Base-by-base conservation (phyloP, 2,113 vertebrate genomes). In the Sigmodon hispidus region DNA sequence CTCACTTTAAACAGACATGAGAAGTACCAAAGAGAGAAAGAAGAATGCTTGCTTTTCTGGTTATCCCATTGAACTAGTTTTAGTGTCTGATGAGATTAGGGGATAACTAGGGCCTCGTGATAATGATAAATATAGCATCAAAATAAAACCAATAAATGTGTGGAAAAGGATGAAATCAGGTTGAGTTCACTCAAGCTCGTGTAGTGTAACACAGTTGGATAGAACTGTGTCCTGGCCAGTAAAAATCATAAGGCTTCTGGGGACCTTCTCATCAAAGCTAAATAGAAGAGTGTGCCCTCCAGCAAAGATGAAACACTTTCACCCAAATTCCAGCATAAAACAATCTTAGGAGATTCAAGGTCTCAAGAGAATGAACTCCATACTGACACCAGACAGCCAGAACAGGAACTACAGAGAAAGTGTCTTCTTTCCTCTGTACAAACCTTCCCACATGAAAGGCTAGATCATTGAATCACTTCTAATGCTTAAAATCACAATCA, bases 341-440 rank as follows among this genome's bases (percentile, higher is more conserved):
- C 21, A 43, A 21, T 22, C 11, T 19, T 11, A 3, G 22, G 9
- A 22, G n/a, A 34, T 4, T 70, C 34, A 11, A 29, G 5, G 65
- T 50, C 12, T 87, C 21, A 16, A 29, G 12, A 40, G 65, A 34
- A 36, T 1, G 1, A 36, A 7, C 26, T 36, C 85, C 34, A 12
- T 1, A 0, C 9, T 61, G 34, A 57, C 22, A 7, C n/a, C 4
- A 40, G 12, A 34, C 29, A 34, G 8, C 21, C 15, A 11, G 1
- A 4, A 7, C 11, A 59, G 43, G 13, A 29, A 48, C 13, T 34
- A 19, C 1, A 0, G 12, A 52, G 16, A 40, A 6, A 13, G 8
- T 19, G 1, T 6, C 10, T 65, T 50, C 63, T 50, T 55, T 22
- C 40, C 16, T 45, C 3, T 9, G 3, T 10, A 34, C 19, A 57